phyloP scores from a whole-genome alignment of 2,113 vertebrate genomes.

The Platycercus adscitus region DNA sequence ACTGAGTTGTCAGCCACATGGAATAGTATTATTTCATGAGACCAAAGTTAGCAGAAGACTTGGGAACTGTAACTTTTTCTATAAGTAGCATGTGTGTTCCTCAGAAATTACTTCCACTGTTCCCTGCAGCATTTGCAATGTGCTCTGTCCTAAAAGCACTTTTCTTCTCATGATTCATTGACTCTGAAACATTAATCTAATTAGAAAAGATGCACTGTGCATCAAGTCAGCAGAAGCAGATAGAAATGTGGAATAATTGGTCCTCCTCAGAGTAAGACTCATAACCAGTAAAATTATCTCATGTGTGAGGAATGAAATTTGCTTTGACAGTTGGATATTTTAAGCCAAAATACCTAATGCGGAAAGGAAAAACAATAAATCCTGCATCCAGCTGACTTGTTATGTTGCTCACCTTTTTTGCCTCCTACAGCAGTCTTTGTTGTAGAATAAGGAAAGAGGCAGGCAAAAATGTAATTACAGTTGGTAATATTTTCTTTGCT shows the following conservation, averaged over 20 bases:
- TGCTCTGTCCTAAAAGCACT: background rate
- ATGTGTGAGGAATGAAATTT: background rate
- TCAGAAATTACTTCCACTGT: background rate
- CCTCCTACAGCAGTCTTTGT: background rate
- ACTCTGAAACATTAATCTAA: background rate
- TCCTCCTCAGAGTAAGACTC: background rate
- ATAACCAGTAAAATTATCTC: background rate
- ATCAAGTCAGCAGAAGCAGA: background rate
- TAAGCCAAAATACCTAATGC: background rate
- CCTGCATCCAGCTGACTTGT: background rate
- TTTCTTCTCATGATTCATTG: background rate
- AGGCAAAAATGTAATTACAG: background rate
- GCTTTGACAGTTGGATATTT: background rate
- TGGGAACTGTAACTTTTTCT: background rate
- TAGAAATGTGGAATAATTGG: background rate
- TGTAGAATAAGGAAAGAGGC: background rate
- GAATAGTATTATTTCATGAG: background rate
- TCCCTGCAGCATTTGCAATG: background rate
- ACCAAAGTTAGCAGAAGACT: background rate
- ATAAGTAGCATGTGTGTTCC: background rate
- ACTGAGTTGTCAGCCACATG: background rate
- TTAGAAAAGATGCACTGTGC: background rate
- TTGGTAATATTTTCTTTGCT: background rate
- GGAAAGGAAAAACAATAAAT: background rate
- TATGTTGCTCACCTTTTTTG: background rate